Conservation (phyloP, 1,140 invertebrate genomes). For the Sycophila sp. region DNA sequence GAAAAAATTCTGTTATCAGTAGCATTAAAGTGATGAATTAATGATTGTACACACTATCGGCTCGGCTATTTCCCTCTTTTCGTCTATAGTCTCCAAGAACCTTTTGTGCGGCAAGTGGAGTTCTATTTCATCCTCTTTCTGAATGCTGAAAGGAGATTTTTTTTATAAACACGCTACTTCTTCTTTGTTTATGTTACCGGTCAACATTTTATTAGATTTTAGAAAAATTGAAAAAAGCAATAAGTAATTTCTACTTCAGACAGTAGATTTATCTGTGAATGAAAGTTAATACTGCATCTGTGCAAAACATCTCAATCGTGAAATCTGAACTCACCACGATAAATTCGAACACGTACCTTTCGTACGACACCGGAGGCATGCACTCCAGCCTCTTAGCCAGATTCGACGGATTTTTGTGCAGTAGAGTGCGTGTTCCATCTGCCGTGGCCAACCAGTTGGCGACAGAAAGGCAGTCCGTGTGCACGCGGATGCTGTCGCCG, state of each 20-base stretch:
- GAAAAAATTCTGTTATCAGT: neutral
- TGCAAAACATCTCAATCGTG: too few relatives aligned
- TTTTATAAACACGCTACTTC: neutral
- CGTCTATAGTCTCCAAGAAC: conserved; percentile 68
- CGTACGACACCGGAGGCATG: neutral
- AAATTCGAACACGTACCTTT: neutral
- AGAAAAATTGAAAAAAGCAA: too few relatives aligned
- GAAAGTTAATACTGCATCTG: too few relatives aligned
- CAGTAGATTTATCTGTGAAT: too few relatives aligned
- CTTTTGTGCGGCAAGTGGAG: conserved; percentile 71
- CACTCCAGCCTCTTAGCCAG: neutral
- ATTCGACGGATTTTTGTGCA: neutral
- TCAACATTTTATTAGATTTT: too few relatives aligned
- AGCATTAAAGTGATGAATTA: conserved; percentile 16
- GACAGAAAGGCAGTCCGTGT: too few relatives aligned
- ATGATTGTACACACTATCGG: conserved; percentile 63
- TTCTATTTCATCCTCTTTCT: conserved; percentile 58
- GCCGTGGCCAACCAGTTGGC: too few relatives aligned
- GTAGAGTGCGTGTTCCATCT: neutral
- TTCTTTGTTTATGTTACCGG: too few relatives aligned
- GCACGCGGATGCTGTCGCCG: neutral
- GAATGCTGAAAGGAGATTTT: neutral
- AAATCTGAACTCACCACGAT: too few relatives aligned
- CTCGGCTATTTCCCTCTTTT: conserved; percentile 64
- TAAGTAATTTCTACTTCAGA: too few relatives aligned